phyloP scores from a whole-genome alignment of 1,140 invertebrate genomes.

The Anthonomus grandis region DNA sequence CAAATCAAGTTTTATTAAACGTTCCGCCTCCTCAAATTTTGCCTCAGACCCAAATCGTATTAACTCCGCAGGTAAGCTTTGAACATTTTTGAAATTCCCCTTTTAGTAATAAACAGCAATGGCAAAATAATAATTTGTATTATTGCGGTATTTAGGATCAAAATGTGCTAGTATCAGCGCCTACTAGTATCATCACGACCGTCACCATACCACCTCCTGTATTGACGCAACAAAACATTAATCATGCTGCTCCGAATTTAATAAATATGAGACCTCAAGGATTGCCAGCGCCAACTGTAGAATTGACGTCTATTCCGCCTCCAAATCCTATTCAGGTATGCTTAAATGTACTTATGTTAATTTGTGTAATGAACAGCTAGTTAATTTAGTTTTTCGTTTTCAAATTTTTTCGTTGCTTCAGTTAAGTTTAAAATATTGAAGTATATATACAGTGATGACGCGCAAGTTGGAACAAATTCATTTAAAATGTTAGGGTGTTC shows the following conservation, averaged over 20 bases:
- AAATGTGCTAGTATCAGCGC: slow-evolving; percentile 32
- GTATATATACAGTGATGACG: no score
- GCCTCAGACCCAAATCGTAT: slow-evolving; percentile 26
- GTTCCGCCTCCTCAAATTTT: slow-evolving; percentile 46
- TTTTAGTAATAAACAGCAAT: no score
- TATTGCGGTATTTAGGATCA: slow-evolving; percentile 18
- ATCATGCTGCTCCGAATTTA: slow-evolving; percentile 5
- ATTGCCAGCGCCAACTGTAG: slow-evolving; percentile 33
- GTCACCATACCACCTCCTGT: slow-evolving; percentile 46
- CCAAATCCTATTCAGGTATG: slow-evolving; percentile 46
- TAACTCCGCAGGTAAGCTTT: slow-evolving; percentile 19
- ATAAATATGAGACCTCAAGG: slow-evolving; percentile 23
- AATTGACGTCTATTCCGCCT: slow-evolving; percentile 46
- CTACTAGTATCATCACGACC: slow-evolving; percentile 37
- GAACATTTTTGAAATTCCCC: no score
- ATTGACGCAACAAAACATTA: slow-evolving; percentile 14
- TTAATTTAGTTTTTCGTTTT: background rate
- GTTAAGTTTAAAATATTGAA: no score
- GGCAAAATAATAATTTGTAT: no score
- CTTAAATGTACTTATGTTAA: background rate
- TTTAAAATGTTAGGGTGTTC: no score
- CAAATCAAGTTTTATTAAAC: slow-evolving; percentile 45
- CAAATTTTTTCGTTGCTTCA: no score
- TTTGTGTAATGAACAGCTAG: background rate
- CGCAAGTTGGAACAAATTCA: no score